Base-by-base conservation (phyloP, 2,888 invertebrate species). In the Drosophila borealis region DNA sequence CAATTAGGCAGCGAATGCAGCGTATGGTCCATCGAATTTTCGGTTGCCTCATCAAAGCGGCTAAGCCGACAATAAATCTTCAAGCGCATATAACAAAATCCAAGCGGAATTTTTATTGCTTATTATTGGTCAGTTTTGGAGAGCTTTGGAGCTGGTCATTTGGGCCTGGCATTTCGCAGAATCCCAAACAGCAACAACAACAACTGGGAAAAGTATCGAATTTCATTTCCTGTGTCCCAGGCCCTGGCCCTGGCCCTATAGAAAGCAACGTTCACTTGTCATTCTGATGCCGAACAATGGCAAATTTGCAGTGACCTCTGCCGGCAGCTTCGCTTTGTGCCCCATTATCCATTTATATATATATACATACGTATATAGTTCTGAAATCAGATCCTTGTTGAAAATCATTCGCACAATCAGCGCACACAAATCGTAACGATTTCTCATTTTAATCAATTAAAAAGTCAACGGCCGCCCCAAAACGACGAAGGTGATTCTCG, bases 361-460 rank as follows among this genome's bases (percentile, higher is more conserved):
- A 14, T 33, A 44, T 34, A 4, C 10, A 14, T 29, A 11, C 44
- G n/a, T 44, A 56, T 73, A 54, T 78, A 73, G 50, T 61, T 80
- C 77, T 90, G 90, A 90, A 90, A 90, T 90, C 90, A 90, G 89
- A 91, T 91, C 91, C 90, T 87, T 63, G 41, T 57, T 54, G 67
- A 50, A 62, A 64, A 73, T 73, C 73, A 73, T 73, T 74, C 78
- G 78, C 88, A 77, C 84, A 90, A 91, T 91, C 91, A 84, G 72
- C 80, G 84, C 84, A 84, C 88, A 85, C 80, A 83, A 87, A 90
- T 90, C 91, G 90, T 87, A 90, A 90, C 90, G 91, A 91, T 90
- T 91, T 90, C 90, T 91, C 90, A 91, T 91, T 91, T 91, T 91
- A 91, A 91, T 91, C 91, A 91, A 91, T 91, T 91, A 91, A 91